phyloP scores from a whole-genome alignment of 2,113 vertebrate species.

The Coregonus clupeaformis region DNA sequence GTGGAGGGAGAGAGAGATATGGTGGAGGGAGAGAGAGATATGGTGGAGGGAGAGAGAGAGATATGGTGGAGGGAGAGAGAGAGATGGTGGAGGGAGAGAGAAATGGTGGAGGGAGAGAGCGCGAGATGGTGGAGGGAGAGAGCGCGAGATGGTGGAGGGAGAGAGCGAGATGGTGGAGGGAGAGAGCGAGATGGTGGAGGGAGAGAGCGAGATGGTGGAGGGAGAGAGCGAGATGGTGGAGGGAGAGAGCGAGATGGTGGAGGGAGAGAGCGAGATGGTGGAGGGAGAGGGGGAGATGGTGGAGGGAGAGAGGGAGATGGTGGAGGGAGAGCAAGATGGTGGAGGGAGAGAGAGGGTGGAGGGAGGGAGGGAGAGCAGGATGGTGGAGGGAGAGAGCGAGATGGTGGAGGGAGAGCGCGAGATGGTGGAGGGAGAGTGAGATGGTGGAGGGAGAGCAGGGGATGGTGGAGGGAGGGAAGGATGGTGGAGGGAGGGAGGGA shows the following conservation, averaged over 20 bases:
- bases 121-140: background rate
- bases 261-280: background rate
- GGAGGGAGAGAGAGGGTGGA: conserved; percentile 3
- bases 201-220: background rate
- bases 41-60: background rate
- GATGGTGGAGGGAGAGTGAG: background rate
- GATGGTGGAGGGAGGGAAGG: conserved; percentile 5
- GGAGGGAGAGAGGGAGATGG: background rate
- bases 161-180: conserved; percentile 11
- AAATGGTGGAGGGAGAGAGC: background rate
- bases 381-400: conserved; percentile 1
- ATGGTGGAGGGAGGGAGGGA: background rate
- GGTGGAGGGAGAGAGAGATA: conserved; percentile 7
- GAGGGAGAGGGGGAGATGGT: conserved; percentile 1
- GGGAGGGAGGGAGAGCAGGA: too few relatives aligned
- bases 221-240: conserved; percentile 9
- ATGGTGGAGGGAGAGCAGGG: conserved; percentile 1
- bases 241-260: background rate
- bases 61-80: background rate
- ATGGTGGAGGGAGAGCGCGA: conserved; percentile 9
- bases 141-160: background rate
- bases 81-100: conserved; percentile 2
- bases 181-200: background rate
- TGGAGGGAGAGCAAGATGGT: background rate
- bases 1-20: conserved; percentile 1